phyloP scores from a whole-genome alignment of 1,140 invertebrate genomes.

The Drosophila biarmipes region DNA sequence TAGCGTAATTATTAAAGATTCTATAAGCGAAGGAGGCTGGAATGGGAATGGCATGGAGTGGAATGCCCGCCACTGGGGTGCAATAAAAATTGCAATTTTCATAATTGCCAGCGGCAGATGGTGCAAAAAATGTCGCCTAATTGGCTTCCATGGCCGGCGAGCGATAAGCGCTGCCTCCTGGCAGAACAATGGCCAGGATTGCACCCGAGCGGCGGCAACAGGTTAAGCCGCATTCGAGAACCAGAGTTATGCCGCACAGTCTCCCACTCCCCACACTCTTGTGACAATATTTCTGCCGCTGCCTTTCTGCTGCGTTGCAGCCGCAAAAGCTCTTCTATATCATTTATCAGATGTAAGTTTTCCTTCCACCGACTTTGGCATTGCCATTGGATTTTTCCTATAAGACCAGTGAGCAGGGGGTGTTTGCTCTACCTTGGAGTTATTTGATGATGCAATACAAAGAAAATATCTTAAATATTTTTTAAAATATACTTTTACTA shows the following conservation, averaged over 20 bases:
- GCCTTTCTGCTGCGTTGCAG: conserved; percentile 25
- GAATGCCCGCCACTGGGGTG: conserved; percentile 54
- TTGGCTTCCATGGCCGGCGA: conserved; percentile 53
- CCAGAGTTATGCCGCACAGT: conserved; percentile 13
- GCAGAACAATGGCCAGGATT: conserved; percentile 63
- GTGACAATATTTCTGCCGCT: conserved; percentile 71
- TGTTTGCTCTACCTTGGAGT: not conserved
- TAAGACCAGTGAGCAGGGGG: not conserved
- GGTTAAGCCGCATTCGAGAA: conserved; percentile 41
- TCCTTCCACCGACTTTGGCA: conserved; percentile 58
- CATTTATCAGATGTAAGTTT: conserved; percentile 82
- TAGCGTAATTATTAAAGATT: conserved; percentile 81
- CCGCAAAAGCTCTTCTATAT: conserved; percentile 66
- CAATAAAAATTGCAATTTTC: conserved; percentile 83
- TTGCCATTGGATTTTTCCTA: conserved; percentile 53
- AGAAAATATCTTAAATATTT: too few relatives aligned
- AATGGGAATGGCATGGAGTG: conserved; percentile 12
- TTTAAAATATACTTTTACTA: too few relatives aligned
- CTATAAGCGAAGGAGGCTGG: conserved; percentile 34
- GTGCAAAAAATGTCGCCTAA: conserved; percentile 82
- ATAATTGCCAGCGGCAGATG: conserved; percentile 77
- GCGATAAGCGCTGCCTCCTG: conserved; percentile 62
- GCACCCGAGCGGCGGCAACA: conserved; percentile 41
- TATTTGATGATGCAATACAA: too few relatives aligned
- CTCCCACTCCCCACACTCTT: conserved; percentile 15